A percentile compares a stretch with the other conserved stretches of the same genome.
Conservation (phyloP, 1,140 invertebrate species). For the Phocides pigmalion region DNA sequence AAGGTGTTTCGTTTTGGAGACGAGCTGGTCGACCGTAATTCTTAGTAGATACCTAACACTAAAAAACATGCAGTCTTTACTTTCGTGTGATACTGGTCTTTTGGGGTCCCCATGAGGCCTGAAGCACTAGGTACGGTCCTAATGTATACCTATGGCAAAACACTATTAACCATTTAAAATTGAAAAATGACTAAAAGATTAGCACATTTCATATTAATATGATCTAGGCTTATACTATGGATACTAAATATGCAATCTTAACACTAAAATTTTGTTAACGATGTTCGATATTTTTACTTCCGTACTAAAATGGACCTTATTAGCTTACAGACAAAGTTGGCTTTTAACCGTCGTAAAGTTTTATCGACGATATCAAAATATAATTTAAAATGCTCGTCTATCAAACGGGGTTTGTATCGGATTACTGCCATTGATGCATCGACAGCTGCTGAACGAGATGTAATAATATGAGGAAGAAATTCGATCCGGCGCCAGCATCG, state of each 20-base stretch:
- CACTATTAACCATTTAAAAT: constrained; percentile 5
- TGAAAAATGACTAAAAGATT: not conserved
- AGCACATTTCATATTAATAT: constrained; percentile 10
- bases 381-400: constrained; percentile 46
- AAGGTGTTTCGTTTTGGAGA: too few relatives aligned
- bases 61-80: too few relatives aligned
- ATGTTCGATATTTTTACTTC: not conserved
- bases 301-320: not conserved
- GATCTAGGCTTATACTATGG: not conserved
- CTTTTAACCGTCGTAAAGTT: not conserved
- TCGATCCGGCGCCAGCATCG: constrained; percentile 52
- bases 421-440: constrained; percentile 56
- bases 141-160: too few relatives aligned
- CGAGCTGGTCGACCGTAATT: too few relatives aligned
- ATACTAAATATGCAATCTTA: constrained; percentile 1
- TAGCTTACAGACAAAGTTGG: not conserved
- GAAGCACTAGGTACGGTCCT: too few relatives aligned
- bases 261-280: not conserved
- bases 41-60: too few relatives aligned
- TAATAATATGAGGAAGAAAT: constrained; percentile 47
- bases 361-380: constrained; percentile 25
- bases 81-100: too few relatives aligned
- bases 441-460: constrained; percentile 39
- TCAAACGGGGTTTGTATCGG: constrained; percentile 46
- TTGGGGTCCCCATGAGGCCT: too few relatives aligned